phyloP scores from a whole-genome alignment of 37 sponge, comb jelly and placozoan genomes.

The Cliona cf. orientalis region DNA sequence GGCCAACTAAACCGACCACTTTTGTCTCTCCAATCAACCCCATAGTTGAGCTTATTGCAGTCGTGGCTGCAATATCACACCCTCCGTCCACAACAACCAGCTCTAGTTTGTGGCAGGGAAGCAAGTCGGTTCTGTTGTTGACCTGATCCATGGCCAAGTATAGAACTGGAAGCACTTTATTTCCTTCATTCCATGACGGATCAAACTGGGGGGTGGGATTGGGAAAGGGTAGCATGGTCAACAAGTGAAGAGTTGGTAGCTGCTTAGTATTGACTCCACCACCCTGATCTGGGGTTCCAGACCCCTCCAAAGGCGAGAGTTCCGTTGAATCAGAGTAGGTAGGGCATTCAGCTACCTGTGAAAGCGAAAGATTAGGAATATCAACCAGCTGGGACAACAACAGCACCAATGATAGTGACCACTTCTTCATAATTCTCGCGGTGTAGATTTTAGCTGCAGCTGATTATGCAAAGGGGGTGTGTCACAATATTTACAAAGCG shows the following conservation, averaged over 20 bases:
- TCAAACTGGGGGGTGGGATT: conserved; percentile 2
- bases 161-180: background rate
- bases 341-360: too few relatives aligned
- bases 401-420: too few relatives aligned
- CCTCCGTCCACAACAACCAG: conserved; percentile 8
- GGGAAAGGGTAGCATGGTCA: conserved; percentile 25
- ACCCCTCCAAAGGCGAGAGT: too few relatives aligned
- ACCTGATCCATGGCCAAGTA: conserved; percentile 23
- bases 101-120: conserved; percentile 1
- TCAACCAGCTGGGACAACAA: too few relatives aligned
- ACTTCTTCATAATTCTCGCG: too few relatives aligned
- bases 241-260: background rate
- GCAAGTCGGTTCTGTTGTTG: conserved; percentile 20
- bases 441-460: too few relatives aligned
- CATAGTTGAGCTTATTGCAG: background rate
- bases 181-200: conserved; percentile 23
- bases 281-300: too few relatives aligned
- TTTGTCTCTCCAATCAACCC: background rate
- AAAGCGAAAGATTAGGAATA: too few relatives aligned
- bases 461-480: too few relatives aligned
- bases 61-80: conserved; percentile 2
- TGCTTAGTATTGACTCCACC: too few relatives aligned
- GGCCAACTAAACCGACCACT: conserved; percentile 29
- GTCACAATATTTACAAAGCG: too few relatives aligned
- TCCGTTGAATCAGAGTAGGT: too few relatives aligned